A percentile compares a stretch with the other conserved stretches of the same genome.
Conservation (phyloP, 1,140 invertebrate species). For the Pogonognathellus flavescens region DNA sequence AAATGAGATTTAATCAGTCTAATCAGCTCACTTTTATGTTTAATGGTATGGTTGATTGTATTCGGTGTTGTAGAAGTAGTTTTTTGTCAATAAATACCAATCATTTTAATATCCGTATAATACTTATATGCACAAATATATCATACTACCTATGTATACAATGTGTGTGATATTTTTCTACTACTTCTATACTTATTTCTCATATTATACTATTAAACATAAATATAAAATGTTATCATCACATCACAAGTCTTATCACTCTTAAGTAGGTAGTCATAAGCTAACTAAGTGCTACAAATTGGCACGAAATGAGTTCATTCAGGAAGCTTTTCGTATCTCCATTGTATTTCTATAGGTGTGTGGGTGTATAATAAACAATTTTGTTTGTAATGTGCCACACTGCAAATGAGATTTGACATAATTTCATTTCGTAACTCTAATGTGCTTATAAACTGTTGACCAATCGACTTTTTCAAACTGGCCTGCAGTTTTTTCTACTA, state of each 20-base stretch:
- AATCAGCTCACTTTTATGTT: constrained; percentile 41
- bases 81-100: constrained; percentile 33
- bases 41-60: constrained; percentile 8
- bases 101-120: constrained; percentile 24
- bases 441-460: too few species aligned
- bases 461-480: too few species aligned
- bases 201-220: not conserved
- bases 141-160: not conserved
- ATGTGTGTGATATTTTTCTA: not conserved
- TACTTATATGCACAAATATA: not conserved
- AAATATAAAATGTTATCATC: constrained; percentile 7
- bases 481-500: not conserved
- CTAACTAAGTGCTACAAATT: not conserved
- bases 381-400: too few species aligned
- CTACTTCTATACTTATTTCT: too few species aligned
- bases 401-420: too few species aligned
- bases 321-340: not conserved
- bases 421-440: too few species aligned
- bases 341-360: too few species aligned
- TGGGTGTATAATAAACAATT: too few species aligned
- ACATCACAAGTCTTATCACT: not conserved
- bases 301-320: constrained; percentile 4
- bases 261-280: not conserved
- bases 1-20: constrained; percentile 45
- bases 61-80: constrained; percentile 11